Evolutionary conservation across 2,797 vertebrate species (phyloP), one percentile per base, ranked within the genome.

Genomic region (Propithecus perrieri): DNA sequence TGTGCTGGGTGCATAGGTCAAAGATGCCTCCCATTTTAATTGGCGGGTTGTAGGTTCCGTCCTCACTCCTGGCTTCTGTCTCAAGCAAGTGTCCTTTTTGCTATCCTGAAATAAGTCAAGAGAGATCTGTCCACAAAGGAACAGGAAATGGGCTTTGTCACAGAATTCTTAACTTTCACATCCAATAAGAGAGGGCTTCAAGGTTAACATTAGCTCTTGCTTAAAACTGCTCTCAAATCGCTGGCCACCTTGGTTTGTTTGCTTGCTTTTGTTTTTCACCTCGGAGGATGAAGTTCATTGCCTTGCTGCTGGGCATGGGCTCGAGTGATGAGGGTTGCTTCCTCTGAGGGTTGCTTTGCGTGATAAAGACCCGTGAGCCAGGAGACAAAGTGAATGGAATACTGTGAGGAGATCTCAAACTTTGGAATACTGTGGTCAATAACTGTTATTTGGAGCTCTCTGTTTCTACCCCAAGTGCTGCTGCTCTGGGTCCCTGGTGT

Each of bases 31-130:
- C 15, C 0, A 0, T 59, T 94, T 75, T 35, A 53, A n/a, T 33
- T 5, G 48, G 65, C 26, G 30, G 41, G 26, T 75, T 7, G 12
- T 14, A 1, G 3, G 28, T 61, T 57, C 50, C 22, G 9, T 76
- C 30, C 48, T 89, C 22, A 14, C 30, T 63, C 10, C 63, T 26
- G 61, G 92, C 85, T 96, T 97, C 85, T 96, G 75, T 95, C 97
- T 89, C 91, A 84, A 98, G 69, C 67, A 85, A n/a, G 86, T 91
- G 59, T 85, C 57, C 69, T 81, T 98, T 98, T 91, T 46, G 18
- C 55, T 84, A 6, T 92, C 79, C 96, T 97, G 81, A 85, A 50
- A 57, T 89, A 95, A 93, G 74, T 41, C 22, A 57, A 22, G 46
- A 53, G 74, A 63, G 91, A 75, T 92, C 81, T 57, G 83, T 78